These are phyloP conservation scores for Amphimallon solstitiale DNA, from an alignment of 2,888 invertebrate species.

Conservation along the genomic window DNA sequence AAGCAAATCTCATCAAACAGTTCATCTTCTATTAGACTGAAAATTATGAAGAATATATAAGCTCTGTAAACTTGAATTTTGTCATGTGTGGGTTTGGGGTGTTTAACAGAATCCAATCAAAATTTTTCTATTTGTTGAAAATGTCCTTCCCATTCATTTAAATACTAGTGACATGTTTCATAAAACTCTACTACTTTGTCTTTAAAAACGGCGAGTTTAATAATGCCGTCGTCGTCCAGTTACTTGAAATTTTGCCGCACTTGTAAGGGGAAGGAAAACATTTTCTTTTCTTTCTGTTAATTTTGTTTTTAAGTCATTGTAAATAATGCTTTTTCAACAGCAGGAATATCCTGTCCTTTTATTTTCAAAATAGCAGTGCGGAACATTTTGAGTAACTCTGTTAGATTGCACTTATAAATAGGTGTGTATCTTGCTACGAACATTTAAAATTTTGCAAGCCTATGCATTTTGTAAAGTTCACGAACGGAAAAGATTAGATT, in stretches of 20 bases:
- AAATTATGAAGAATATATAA: conserved; percentile 15
- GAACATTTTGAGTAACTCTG: no score
- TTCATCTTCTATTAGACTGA: conserved; percentile 19
- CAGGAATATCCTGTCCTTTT: no score
- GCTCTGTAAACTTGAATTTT: conserved; percentile 5
- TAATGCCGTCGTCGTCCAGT: conserved; percentile 4
- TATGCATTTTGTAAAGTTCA: no score
- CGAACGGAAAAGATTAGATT: no score
- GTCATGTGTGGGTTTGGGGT: background rate
- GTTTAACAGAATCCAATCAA: conserved; percentile 8
- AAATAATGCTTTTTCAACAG: no score
- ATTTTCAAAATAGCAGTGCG: no score
- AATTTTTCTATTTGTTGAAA: conserved; percentile 9
- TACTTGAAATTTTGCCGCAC: background rate
- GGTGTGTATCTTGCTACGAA: no score
- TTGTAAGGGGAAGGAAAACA: no score
- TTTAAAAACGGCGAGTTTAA: conserved; percentile 6
- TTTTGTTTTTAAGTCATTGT: no score
- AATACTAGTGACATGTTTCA: conserved; percentile 4
- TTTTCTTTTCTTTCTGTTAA: no score
- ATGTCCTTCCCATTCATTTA: conserved; percentile 22
- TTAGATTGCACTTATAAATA: no score
- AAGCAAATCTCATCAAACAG: conserved; percentile 13
- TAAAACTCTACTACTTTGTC: conserved; percentile 11
- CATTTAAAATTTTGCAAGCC: no score